Percentiles rank a stretch among this genome's conserved stretches.
Evolutionary conservation across 2,113 vertebrate genomes (phyloP).

Genomic region (Anarrhichthys ocellatus): DNA sequence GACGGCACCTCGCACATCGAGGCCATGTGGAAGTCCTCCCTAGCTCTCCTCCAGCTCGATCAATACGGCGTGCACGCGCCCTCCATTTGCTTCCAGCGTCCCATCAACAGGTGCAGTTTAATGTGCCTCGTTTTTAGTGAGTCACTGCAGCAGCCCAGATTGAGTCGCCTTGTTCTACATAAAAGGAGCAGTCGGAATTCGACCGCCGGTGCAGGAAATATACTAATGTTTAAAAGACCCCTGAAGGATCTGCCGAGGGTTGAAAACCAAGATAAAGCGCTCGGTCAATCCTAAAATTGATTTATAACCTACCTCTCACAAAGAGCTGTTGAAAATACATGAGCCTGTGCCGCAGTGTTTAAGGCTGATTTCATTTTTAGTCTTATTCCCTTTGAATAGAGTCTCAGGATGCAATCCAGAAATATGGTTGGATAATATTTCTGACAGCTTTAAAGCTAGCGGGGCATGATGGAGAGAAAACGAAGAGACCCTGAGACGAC

Average conservation of each 20-base stretch:
- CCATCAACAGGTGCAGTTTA: conserved; percentile 74
- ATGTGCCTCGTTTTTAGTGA: conserved; percentile 66
- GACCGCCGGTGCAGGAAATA: conserved; percentile 56
- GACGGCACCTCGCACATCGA: conserved; percentile 73
- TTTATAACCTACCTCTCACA: conserved; percentile 62
- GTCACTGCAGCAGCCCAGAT: conserved; percentile 53
- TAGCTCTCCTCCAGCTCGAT: conserved; percentile 55
- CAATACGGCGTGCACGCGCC: conserved; percentile 52
- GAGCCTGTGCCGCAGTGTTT: conserved; percentile 47
- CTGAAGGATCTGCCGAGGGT: conserved; percentile 70
- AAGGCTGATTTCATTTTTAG: conserved; percentile 62
- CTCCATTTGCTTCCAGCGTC: conserved; percentile 57
- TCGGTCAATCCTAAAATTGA: conserved; percentile 70
- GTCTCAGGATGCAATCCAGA: conserved; percentile 46
- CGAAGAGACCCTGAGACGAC: conserved; percentile 31
- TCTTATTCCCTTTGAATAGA: conserved; percentile 44
- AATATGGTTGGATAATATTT: conserved; percentile 38
- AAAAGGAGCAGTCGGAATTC: conserved; percentile 63
- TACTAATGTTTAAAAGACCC: conserved; percentile 68
- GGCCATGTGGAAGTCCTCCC: conserved; percentile 68
- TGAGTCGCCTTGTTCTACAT: conserved; percentile 64
- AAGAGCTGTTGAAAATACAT: conserved; percentile 64
- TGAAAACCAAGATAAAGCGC: conserved; percentile 73
- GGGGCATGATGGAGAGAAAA: conserved; percentile 42
- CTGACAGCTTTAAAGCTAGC: conserved; percentile 32